Percentiles rank a stretch among this genome's conserved stretches.
Conservation (phyloP, 2,113 vertebrate genomes). For the Antennarius striatus region DNA sequence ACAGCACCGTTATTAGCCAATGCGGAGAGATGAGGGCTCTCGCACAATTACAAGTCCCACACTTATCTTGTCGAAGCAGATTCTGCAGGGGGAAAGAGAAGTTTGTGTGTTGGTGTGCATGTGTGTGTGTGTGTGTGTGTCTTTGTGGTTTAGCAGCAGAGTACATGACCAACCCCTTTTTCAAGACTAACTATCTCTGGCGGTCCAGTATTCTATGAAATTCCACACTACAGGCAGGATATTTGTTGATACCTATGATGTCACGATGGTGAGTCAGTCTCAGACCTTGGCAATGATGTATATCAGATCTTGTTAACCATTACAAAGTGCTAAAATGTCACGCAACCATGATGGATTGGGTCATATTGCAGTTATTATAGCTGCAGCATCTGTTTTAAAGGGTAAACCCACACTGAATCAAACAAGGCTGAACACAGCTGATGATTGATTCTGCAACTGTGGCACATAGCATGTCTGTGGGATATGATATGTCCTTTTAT, state of each 20-base stretch:
- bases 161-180: slow-evolving; percentile 24
- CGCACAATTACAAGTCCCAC: slow-evolving; percentile 69
- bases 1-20: slow-evolving; percentile 67
- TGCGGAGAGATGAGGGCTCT: slow-evolving; percentile 64
- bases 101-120: slow-evolving; percentile 23
- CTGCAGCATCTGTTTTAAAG: slow-evolving; percentile 63
- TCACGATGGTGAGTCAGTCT: slow-evolving; percentile 34
- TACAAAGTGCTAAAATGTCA: slow-evolving; percentile 57
- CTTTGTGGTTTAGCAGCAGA: slow-evolving; percentile 1
- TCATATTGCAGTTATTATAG: slow-evolving; percentile 57
- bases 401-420: slow-evolving; percentile 54
- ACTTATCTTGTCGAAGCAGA: slow-evolving; percentile 76
- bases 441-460: slow-evolving; percentile 41
- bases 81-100: slow-evolving; percentile 51
- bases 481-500: slow-evolving; percentile 22
- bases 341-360: slow-evolving; percentile 61
- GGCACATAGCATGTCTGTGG: slow-evolving; percentile 21
- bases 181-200: slow-evolving; percentile 41
- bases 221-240: slow-evolving; percentile 33
- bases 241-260: slow-evolving; percentile 29
- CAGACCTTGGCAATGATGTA: slow-evolving; percentile 38
- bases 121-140: slow-evolving; percentile 22
- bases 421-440: slow-evolving; percentile 18
- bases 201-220: slow-evolving; percentile 24
- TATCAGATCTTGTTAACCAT: slow-evolving; percentile 55